A percentile compares a stretch with the other conserved stretches of the same genome.
Conservation (phyloP, 2,113 vertebrate genomes). For the Mormyrus lacerda region DNA sequence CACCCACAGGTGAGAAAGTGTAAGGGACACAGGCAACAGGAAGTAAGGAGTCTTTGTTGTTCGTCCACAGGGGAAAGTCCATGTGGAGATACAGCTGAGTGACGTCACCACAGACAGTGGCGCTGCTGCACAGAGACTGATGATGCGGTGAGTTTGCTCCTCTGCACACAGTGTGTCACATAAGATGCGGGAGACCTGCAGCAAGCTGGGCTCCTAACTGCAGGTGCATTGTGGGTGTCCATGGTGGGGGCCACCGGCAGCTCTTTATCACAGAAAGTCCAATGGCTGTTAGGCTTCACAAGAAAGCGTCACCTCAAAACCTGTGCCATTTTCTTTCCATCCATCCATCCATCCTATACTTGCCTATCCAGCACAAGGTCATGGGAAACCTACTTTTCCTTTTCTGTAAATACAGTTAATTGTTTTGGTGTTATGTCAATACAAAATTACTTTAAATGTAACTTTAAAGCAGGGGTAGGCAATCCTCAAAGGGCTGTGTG, state of each 20-base stretch:
- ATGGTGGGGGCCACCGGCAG: not conserved
- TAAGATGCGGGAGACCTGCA: not conserved
- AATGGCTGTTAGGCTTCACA: not conserved
- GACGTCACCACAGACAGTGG: conserved; percentile 95
- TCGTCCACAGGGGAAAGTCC: conserved; percentile 84
- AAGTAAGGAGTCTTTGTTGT: conserved; percentile 9
- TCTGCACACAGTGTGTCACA: not conserved
- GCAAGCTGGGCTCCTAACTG: not conserved
- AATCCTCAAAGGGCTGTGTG: too few relatives aligned
- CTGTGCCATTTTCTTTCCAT: not conserved
- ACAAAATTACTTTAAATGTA: too few relatives aligned
- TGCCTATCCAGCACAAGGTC: too few relatives aligned
- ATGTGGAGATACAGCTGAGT: conserved; percentile 87
- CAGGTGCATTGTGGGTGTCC: not conserved
- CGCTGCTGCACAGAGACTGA: conserved; percentile 83
- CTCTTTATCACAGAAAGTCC: not conserved
- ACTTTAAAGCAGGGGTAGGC: too few relatives aligned
- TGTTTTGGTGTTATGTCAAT: too few relatives aligned
- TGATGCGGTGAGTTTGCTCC: conserved; percentile 74
- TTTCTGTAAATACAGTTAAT: too few relatives aligned
- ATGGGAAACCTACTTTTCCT: too few relatives aligned
- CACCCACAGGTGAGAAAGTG: conserved; percentile 1
- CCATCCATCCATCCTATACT: not conserved
- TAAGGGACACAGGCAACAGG: not conserved
- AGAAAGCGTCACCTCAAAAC: not conserved